These are phyloP conservation scores for Bombus confusus DNA, from an alignment of 1,140 invertebrate genomes.

Conservation along the genomic window DNA sequence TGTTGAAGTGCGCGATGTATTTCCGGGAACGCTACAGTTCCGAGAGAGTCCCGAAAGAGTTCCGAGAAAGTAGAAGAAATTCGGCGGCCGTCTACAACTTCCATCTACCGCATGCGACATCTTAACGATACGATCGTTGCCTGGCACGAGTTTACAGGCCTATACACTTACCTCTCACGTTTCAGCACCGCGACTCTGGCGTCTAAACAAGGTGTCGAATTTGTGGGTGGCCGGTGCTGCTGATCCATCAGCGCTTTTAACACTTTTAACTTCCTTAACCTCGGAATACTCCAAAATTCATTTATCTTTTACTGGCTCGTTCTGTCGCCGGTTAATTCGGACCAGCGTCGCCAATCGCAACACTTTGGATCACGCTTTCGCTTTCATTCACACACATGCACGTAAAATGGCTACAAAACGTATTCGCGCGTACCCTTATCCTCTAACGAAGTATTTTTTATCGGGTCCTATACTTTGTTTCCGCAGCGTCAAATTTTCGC, in stretches of 20 bases:
- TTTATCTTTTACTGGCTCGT: neutral
- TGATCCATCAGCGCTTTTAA: constrained; percentile 37
- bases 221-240: constrained; percentile 44
- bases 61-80: neutral
- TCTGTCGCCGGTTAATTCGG: too few relatives aligned
- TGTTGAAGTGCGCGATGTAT: neutral
- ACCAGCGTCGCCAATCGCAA: too few relatives aligned
- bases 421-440: too few relatives aligned
- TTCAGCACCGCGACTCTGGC: constrained; percentile 51
- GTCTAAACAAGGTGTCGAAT: constrained; percentile 63
- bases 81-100: neutral
- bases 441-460: too few relatives aligned
- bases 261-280: constrained; percentile 16
- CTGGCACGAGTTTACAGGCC: constrained; percentile 33
- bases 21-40: neutral
- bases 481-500: too few relatives aligned
- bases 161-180: constrained; percentile 45
- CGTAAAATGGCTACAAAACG: too few relatives aligned
- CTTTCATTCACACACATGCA: too few relatives aligned
- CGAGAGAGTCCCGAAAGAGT: neutral
- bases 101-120: constrained; percentile 6
- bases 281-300: neutral
- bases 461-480: too few relatives aligned
- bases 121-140: constrained; percentile 52
- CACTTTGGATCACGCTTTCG: neutral